These are phyloP conservation scores for Acanthococcus lagerstroemiae DNA, from an alignment of 2,888 invertebrate species.

Conservation along the genomic window DNA sequence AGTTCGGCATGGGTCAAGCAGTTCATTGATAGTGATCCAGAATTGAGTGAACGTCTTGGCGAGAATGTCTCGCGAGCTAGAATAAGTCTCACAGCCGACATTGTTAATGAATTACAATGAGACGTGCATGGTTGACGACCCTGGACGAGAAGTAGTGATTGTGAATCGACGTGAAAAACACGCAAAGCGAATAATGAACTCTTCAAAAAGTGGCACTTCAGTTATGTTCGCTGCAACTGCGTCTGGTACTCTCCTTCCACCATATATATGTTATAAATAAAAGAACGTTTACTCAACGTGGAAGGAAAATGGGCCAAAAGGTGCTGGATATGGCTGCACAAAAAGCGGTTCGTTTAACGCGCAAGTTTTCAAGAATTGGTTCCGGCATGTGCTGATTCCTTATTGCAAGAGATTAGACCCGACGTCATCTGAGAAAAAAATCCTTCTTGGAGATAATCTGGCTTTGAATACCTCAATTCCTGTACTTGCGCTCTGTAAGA, in stretches of 20 bases:
- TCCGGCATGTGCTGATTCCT: not conserved
- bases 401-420: not conserved
- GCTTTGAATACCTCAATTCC: conserved; percentile 31
- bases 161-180: not conserved
- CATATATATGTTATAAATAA: conserved; percentile 10
- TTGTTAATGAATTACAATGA: not conserved
- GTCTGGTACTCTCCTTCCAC: too few relatives aligned
- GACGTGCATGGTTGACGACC: not conserved
- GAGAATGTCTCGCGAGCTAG: not conserved
- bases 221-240: too few relatives aligned
- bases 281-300: not conserved
- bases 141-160: not conserved
- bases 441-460: conserved; percentile 9
- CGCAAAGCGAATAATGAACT: not conserved
- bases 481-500: conserved; percentile 30
- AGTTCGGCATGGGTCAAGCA: not conserved
- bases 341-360: conserved; percentile 1
- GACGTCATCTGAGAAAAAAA: conserved; percentile 4
- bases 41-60: not conserved
- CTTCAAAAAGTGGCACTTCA: not conserved
- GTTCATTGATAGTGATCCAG: not conserved
- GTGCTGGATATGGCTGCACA: not conserved
- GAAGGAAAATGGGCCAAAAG: not conserved
- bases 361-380: conserved; percentile 4
- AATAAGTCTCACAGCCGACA: not conserved